Evolutionary conservation across 2,113 vertebrate genomes (phyloP), one percentile per base, ranked within the genome.

Genomic region (Lota lota): DNA sequence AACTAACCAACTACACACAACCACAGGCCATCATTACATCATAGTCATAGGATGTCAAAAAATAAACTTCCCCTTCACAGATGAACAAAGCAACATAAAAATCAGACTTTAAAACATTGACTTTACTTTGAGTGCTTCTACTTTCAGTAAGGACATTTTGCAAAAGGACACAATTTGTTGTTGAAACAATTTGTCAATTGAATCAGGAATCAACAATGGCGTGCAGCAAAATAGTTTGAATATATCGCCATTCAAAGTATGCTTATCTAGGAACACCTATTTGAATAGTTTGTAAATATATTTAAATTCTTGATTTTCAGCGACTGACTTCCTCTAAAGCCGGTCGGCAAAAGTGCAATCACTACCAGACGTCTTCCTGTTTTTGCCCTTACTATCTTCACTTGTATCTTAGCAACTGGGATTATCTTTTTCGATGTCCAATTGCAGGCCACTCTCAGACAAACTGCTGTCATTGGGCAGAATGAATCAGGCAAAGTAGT

Each of bases 1-100:
- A 88, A 88, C 73, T 36, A 67, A 33, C 24, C 28, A 70, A 66
- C 59, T 58, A 59, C n/a, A 14, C 53, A 56, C 53, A 56, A n/a
- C 53, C 53, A n/a, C 16, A 56, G 16, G 53, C 12, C 51, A 14
- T 33, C 28, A 2, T 47, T 47, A 10, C 40, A 47, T 47, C 40
- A 14, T 3, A 56, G 53, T 14, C 53, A 56, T 16, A 56, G 5
- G 15, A 17, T 18, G 16, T 7, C 53, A 17, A 56, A 56, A 47
- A 56, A 56, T 6, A 56, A 56, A 56, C 53, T 14, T 56, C 53
- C 5, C 6, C 53, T 56, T 16, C 11, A 14, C 40, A 11, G 40
- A 47, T 47, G 7, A 14, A 10, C 10, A 12, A 11, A 47, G 40
- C 40, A 47, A 47, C 10, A 1, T 47, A 47, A 11, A 2, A 47